Percentiles rank a stretch among this genome's conserved stretches.
These are phyloP conservation scores for Ochropleura plecta DNA, from an alignment of 2,888 invertebrate genomes.

Conservation along the genomic window DNA sequence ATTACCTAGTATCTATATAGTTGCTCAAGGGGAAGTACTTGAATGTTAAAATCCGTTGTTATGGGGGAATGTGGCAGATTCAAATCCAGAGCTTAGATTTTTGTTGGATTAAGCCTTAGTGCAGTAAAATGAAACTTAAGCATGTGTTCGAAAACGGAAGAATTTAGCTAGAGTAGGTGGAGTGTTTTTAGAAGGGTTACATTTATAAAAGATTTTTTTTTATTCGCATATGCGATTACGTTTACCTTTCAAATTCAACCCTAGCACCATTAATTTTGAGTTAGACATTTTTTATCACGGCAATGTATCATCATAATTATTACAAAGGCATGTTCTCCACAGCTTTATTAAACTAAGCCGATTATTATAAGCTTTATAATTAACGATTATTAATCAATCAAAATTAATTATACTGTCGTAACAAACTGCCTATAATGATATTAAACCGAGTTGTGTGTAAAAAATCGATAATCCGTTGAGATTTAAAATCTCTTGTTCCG, in stretches of 20 bases:
- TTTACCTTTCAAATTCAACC: slow-evolving; percentile 1
- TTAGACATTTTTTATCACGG: slow-evolving; percentile 22
- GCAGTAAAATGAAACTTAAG: background rate
- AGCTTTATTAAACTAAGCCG: slow-evolving; percentile 56
- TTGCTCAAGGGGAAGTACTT: background rate
- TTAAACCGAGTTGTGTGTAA: slow-evolving; percentile 52
- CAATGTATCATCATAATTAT: slow-evolving; percentile 49
- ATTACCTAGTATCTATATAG: background rate
- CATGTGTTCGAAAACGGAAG: background rate
- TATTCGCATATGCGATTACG: background rate
- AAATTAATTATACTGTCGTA: slow-evolving; percentile 67
- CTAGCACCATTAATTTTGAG: slow-evolving; percentile 6
- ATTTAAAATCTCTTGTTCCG: slow-evolving; percentile 56
- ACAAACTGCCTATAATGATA: slow-evolving; percentile 65
- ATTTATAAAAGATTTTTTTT: background rate
- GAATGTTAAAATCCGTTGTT: slow-evolving; percentile 1
- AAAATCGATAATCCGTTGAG: slow-evolving; percentile 64
- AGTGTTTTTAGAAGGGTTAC: too few relatives aligned
- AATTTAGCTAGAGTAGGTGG: background rate
- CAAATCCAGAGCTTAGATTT: background rate
- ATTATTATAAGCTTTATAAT: slow-evolving; percentile 63
- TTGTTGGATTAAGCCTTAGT: background rate
- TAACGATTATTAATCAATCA: slow-evolving; percentile 67
- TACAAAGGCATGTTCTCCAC: slow-evolving; percentile 50
- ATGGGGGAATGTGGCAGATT: background rate